phyloP scores from a whole-genome alignment of 2,797 vertebrate species.

The Pipistrellus pygmaeus region DNA sequence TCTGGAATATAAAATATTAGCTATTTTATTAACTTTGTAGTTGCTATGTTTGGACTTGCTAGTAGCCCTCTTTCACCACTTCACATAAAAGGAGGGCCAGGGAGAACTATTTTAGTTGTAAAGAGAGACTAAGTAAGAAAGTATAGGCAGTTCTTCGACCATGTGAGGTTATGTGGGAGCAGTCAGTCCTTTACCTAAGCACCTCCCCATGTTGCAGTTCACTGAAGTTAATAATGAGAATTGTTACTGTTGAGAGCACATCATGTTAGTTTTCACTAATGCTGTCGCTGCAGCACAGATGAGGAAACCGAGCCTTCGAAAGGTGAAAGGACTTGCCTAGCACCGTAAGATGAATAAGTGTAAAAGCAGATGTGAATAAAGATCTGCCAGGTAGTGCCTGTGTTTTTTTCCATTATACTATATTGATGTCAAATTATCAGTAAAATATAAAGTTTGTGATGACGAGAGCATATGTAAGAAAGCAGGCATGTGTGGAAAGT shows the following conservation, averaged over 20 bases:
- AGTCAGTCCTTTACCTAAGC: background rate
- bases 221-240: background rate
- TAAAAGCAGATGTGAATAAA: background rate
- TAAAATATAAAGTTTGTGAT: background rate
- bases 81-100: background rate
- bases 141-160: no score
- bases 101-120: background rate
- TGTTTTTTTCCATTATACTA: background rate
- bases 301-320: background rate
- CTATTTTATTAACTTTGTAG: background rate
- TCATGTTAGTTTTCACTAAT: background rate
- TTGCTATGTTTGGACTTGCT: constrained; percentile 17
- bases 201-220: background rate
- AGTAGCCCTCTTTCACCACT: background rate
- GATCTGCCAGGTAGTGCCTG: background rate
- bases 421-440: background rate
- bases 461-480: background rate
- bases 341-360: background rate
- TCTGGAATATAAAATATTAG: constrained; percentile 19
- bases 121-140: background rate
- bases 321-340: background rate
- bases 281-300: background rate
- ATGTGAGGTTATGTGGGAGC: no score
- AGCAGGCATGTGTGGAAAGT: background rate
- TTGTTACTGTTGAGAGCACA: background rate